Evolutionary conservation across 2,888 invertebrate genomes (phyloP), one percentile per base, ranked within the genome.

Genomic region (Poecilus cupreus): DNA sequence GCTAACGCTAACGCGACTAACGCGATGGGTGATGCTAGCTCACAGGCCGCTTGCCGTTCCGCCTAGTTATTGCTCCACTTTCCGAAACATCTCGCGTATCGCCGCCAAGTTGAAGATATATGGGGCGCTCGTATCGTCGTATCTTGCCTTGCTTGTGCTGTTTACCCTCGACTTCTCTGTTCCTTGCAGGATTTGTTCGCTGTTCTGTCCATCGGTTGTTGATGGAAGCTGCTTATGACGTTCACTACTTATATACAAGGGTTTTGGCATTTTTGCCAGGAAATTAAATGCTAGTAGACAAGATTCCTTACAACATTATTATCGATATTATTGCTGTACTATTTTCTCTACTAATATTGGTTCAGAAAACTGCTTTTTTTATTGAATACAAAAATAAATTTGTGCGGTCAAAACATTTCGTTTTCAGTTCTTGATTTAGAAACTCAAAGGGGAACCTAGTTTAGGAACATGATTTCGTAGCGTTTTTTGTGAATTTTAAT

Each of bases 21-120:
- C 46, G n/a, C n/a, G 46, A 13, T 46, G 10, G 46, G 1, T 10
- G 46, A 13, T n/a, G 46, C 46, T 13, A 0, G 2, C n/a, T 46
- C 46, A 32, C 32, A 2, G 4, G 2, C 32, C 1, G 75, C 51
- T 16, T 2, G 72, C 24, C 74, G 75, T 54, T 75, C 26, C 54
- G 75, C 75, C 75, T 32, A 75, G 49, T 49, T 75, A 75, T 75
- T 75, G 51, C 75, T 54, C 32, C 75, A 54, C 54, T 75, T 75
- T 75, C 54, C 54, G 75, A 75, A 75, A 75, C 75, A 75, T 75
- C 75, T 75, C 75, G 75, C 75, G 75, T 75, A 75, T 49, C 75
- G 32, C 75, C 18, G 54, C 75, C 75, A 75, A 75, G 54, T 32
- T 54, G 26, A 54, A 75, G 75, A 75, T 75, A 75, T 75, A 75